phyloP scores from a whole-genome alignment of 2,113 vertebrate genomes.

The Vidua chalybeata region DNA sequence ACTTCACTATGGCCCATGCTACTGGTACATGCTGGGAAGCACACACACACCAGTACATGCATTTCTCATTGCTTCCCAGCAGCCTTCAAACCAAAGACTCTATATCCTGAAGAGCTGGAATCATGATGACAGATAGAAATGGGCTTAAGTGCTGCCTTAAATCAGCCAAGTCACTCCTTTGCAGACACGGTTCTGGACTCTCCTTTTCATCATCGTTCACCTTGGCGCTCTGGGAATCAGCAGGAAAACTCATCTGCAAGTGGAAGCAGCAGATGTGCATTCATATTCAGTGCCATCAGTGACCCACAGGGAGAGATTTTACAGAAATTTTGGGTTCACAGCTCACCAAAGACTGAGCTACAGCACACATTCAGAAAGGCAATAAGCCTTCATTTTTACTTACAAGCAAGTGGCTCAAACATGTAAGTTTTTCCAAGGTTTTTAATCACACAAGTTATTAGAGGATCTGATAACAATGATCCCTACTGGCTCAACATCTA shows the following conservation, averaged over 20 bases:
- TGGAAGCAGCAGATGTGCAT: neutral
- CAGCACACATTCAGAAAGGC: neutral
- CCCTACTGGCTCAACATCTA: neutral
- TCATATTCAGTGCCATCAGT: neutral
- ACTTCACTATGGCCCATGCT: neutral
- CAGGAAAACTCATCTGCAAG: neutral
- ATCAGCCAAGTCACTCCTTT: neutral
- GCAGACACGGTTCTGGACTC: neutral
- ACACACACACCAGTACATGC: accelerated
- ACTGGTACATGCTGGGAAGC: neutral
- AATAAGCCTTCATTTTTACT: neutral
- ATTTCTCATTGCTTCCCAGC: neutral
- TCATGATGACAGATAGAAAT: neutral
- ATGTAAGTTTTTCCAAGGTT: neutral
- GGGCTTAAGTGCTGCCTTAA: neutral
- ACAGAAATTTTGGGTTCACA: neutral
- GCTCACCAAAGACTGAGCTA: neutral
- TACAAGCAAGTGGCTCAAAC: neutral
- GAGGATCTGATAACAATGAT: neutral
- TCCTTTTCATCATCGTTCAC: accelerated
- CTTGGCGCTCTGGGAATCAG: accelerated
- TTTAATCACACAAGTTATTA: slow-evolving; percentile 16
- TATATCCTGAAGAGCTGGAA: neutral
- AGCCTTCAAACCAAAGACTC: neutral
- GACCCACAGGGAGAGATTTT: neutral